Conservation (phyloP, 2,888 invertebrate genomes). For the Salticus scenicus region DNA sequence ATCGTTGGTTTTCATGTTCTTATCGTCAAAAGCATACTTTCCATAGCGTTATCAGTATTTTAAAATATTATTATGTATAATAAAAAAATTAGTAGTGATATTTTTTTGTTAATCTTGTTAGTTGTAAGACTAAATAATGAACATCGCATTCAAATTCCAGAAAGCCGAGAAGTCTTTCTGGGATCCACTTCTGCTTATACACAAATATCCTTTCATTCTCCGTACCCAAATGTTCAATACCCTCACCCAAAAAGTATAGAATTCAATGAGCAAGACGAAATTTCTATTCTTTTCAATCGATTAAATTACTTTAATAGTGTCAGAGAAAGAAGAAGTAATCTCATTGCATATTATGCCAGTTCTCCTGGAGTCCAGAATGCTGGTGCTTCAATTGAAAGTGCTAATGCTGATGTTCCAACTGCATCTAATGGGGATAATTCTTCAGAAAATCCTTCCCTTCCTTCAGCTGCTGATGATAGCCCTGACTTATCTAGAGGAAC, state of each 20-base stretch:
- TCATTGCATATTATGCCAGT: conserved; percentile 41
- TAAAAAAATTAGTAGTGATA: conserved; percentile 87
- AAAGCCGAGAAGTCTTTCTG: conserved; percentile 64
- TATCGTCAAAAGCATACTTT: too few species aligned
- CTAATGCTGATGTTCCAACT: not conserved
- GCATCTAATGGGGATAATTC: not conserved
- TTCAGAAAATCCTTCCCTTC: conserved; percentile 12
- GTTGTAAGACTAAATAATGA: conserved; percentile 84
- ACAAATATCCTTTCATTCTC: conserved; percentile 51
- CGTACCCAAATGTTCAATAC: conserved; percentile 3
- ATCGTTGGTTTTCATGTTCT: too few species aligned
- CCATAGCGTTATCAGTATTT: too few species aligned
- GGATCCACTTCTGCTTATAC: conserved; percentile 71
- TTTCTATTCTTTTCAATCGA: conserved; percentile 39
- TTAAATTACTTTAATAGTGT: conserved; percentile 38
- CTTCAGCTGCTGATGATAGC: not conserved
- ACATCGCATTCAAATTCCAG: conserved; percentile 75
- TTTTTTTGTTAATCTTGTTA: conserved; percentile 87
- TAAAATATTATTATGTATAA: conserved; percentile 76
- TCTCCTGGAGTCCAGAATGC: conserved; percentile 14
- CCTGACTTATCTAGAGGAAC: not conserved
- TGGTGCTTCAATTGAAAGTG: not conserved
- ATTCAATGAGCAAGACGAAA: conserved; percentile 41
- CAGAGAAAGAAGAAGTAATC: conserved; percentile 4
- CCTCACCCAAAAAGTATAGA: conserved; percentile 49